Conservation (phyloP, 1,140 invertebrate genomes). For the Colletes latitarsis region DNA sequence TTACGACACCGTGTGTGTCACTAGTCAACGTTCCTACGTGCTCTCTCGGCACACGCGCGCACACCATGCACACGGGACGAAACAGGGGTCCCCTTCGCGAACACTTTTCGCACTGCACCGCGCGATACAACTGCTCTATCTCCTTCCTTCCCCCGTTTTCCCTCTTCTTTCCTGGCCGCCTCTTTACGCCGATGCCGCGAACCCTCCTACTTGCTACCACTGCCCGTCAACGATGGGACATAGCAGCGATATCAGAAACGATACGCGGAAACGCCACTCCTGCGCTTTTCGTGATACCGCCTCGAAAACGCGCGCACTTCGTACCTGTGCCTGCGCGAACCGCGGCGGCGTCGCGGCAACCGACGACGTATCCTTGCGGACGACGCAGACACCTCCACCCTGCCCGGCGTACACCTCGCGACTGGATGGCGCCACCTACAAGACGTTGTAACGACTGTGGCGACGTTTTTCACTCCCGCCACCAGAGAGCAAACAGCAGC, state of each 20-base stretch:
- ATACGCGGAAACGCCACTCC: constrained; percentile 49
- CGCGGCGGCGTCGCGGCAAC: constrained; percentile 47
- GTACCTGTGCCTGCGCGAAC: constrained; percentile 53
- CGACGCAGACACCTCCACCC: constrained; percentile 45
- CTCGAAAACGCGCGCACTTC: constrained; percentile 43
- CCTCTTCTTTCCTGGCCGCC: neutral
- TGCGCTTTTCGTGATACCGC: constrained; percentile 44
- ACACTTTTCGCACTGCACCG: constrained; percentile 55
- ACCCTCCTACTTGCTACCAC: constrained; percentile 2
- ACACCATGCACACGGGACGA: constrained; percentile 12
- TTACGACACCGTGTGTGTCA: constrained; percentile 33
- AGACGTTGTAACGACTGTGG: constrained; percentile 18
- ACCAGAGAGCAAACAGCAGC: neutral
- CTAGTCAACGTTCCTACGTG: constrained; percentile 34
- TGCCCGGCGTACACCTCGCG: constrained; percentile 51
- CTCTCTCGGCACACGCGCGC: constrained; percentile 34
- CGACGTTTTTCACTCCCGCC: neutral
- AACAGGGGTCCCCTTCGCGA: constrained; percentile 42
- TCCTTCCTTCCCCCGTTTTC: constrained; percentile 14
- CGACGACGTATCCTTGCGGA: constrained; percentile 46
- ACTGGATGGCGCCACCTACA: constrained; percentile 71
- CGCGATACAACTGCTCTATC: constrained; percentile 41
- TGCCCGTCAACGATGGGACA: constrained; percentile 1
- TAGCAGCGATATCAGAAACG: constrained; percentile 27
- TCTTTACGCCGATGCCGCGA: constrained; percentile 16